Conservation (phyloP, 1,140 invertebrate species). For the Elysia chlorotica region DNA sequence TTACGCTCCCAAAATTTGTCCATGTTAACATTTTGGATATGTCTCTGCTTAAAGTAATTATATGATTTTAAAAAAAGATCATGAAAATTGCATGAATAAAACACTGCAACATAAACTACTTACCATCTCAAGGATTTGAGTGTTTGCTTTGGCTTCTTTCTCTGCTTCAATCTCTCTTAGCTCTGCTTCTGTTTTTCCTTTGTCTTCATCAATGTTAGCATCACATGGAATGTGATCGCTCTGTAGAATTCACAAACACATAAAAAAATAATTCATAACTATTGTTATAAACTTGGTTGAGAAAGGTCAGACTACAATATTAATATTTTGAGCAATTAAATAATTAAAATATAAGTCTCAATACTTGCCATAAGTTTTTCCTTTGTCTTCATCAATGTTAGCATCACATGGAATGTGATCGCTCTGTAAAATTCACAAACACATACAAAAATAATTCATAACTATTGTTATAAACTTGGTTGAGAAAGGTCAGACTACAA, state of each 20-base stretch:
- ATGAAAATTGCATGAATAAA: too few relatives aligned
- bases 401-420: slow-evolving; percentile 80
- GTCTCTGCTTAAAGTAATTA: too few relatives aligned
- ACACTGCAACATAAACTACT: too few relatives aligned
- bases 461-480: background rate
- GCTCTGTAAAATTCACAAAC: slow-evolving; percentile 35
- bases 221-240: slow-evolving; percentile 73
- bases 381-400: slow-evolving; percentile 88
- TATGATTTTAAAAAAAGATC: too few relatives aligned
- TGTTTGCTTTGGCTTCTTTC: slow-evolving; percentile 92
- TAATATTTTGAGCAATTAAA: background rate
- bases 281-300: background rate
- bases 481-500: too few relatives aligned
- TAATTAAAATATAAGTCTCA: slow-evolving; percentile 67
- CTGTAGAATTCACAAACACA: slow-evolving; percentile 26
- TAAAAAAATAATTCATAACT: background rate
- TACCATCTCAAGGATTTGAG: slow-evolving; percentile 96
- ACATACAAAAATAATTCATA: background rate
- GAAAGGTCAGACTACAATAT: background rate
- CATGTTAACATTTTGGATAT: too few relatives aligned
- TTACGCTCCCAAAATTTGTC: too few relatives aligned
- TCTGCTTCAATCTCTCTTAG: slow-evolving; percentile 86
- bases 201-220: slow-evolving; percentile 91
- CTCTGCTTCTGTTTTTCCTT: slow-evolving; percentile 82
- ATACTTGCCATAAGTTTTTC: slow-evolving; percentile 82